Percentiles rank a stretch among this genome's conserved stretches.
Evolutionary conservation across 2,797 vertebrate genomes (phyloP).

Genomic region (Pipistrellus pipistrellus): DNA sequence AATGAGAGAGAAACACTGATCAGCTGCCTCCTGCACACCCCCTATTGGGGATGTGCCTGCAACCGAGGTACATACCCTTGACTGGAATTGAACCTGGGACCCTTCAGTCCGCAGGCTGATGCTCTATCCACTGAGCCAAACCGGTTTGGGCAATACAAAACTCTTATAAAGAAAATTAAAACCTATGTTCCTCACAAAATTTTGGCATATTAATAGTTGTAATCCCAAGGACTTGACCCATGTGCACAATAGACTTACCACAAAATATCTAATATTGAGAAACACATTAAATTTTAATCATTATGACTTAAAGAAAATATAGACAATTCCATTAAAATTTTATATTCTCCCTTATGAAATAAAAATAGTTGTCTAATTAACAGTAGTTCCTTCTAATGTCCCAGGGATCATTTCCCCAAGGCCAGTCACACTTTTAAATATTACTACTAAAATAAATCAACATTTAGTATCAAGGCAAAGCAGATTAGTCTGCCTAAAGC

Average conservation of each 20-base stretch:
- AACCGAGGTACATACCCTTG: too few relatives aligned
- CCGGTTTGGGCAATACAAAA: not conserved
- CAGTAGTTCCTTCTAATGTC: constrained; percentile 4
- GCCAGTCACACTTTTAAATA: constrained; percentile 41
- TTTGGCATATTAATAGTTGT: not conserved
- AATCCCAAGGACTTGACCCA: not conserved
- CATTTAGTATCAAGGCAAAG: not conserved
- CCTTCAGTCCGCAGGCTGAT: too few relatives aligned
- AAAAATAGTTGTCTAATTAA: constrained; percentile 27
- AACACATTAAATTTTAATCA: not conserved
- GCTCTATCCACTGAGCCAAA: too few relatives aligned
- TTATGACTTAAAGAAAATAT: constrained; percentile 11
- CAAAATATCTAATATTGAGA: not conserved
- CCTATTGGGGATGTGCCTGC: too few relatives aligned
- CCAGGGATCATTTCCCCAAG: constrained; percentile 59
- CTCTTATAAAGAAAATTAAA: not conserved
- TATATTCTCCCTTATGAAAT: not conserved
- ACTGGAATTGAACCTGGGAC: too few relatives aligned
- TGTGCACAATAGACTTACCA: not conserved
- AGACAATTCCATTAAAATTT: not conserved
- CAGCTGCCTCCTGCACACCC: too few relatives aligned
- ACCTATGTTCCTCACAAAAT: not conserved
- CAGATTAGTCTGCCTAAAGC: not conserved
- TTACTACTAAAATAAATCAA: not conserved
- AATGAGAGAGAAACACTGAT: too few relatives aligned